Base-by-base conservation (phyloP, 2,797 vertebrate species). In the Forpus xanthops region DNA sequence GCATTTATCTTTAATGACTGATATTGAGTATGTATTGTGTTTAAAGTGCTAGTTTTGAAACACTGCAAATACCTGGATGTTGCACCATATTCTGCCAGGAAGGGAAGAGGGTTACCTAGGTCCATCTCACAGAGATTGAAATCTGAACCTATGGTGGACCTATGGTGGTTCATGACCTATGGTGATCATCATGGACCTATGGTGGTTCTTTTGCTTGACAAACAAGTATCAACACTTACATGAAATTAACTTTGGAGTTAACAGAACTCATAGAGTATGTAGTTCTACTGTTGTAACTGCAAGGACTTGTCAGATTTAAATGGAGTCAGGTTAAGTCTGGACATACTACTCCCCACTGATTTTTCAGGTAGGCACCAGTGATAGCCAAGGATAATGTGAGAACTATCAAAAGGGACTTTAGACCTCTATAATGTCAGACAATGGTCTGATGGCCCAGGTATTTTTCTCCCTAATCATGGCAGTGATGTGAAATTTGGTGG, bases 261-360 rank as follows among this genome's bases (percentile, higher is more conserved):
- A 12, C 23, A 87, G 65, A 87, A 55, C 19, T 76, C 47, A 7
- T 15, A 12, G 15, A 53, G 20, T 30, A 16, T 27, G 53, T n/a
- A 47, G 3, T 31, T 71, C 8, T 15, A 25, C 23, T 93, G 30
- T 31, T 81, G 2, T 21, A 55, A 15, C 35, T 45, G 15, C 33
- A 68, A 78, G 30, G 25, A 44, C 24, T 61, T 1, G 1, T 47
- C 11, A 30, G 2, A 2, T 9, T 53, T 2, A 2, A 62, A 50
- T 39, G 16, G 18, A 5, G 14, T 67, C 31, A 14, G 16, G 28
- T 11, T 45, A 93, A 75, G 17, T 31, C 19, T 62, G 27, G 14
- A 2, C 3, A 2, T 68, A n/a, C n/a, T 55, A 55, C 20, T 55
- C n/a, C n/a, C 14, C 23, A 12, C 55, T 56, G n/a, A 24, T 33